These are phyloP conservation scores for Noctua comes DNA, from an alignment of 2,888 invertebrate species.

Conservation along the genomic window DNA sequence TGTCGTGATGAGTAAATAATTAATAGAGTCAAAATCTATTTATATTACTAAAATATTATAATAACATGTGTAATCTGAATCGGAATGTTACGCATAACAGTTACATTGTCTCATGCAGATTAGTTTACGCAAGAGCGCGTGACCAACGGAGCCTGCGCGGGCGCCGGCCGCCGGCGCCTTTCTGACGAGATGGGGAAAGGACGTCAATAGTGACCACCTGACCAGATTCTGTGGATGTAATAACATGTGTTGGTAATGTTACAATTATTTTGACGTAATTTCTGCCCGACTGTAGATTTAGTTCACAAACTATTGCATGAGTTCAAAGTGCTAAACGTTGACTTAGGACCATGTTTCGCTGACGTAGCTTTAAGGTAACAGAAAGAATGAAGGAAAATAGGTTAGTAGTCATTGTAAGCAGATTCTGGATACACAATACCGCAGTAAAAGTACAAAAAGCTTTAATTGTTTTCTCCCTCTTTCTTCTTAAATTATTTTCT, in stretches of 20 bases:
- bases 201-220: slow-evolving; percentile 54
- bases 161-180: slow-evolving; percentile 27
- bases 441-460: background rate
- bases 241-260: slow-evolving; percentile 56
- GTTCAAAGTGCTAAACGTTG: slow-evolving; percentile 3
- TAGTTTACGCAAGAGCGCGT: slow-evolving; percentile 71
- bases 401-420: background rate
- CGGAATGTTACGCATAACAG: slow-evolving; percentile 57
- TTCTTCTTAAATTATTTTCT: background rate
- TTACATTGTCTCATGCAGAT: slow-evolving; percentile 75
- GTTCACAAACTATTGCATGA: slow-evolving; percentile 27
- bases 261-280: slow-evolving; percentile 53
- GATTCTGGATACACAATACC: background rate
- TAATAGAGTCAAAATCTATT: slow-evolving; percentile 12
- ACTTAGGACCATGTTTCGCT: background rate
- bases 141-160: slow-evolving; percentile 52
- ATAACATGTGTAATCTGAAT: slow-evolving; percentile 54
- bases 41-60: slow-evolving; percentile 30
- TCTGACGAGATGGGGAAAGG: slow-evolving; percentile 63
- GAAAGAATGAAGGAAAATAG: background rate
- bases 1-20: slow-evolving; percentile 2
- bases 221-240: slow-evolving; percentile 57
- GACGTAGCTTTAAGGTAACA: background rate
- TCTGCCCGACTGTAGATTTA: slow-evolving; percentile 21
- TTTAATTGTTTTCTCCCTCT: no score